Evolutionary conservation across 2,888 invertebrate species (phyloP), one percentile per base, ranked within the genome.

Genomic region (Tenthredo scrophulariae): DNA sequence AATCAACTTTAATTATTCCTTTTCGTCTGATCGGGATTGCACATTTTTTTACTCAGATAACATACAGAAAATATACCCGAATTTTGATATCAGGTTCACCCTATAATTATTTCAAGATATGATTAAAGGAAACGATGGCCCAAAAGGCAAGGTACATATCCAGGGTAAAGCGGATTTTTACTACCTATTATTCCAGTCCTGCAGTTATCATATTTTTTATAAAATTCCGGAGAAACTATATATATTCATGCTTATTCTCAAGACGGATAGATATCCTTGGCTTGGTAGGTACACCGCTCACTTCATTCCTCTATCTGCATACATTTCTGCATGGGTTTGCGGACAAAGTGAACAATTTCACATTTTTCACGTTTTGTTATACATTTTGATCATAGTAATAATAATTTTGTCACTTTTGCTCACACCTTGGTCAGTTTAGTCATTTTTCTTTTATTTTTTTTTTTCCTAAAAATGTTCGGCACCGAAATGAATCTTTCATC

Each of bases 1-100:
- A 26, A 74, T 26, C n/a, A n/a, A n/a, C 40, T 74, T 74, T 74
- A 29, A 74, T 40, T 74, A 74, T 74, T 74, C 72, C 22, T 37
- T 29, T 70, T 70, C 6, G 33, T 70, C 26, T 13, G 15, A 15
- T 33, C 70, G 9, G 10, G 72, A 43, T 74, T 43, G 22, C n/a
- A 43, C 22, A 37, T 37, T 29, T 54, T 29, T 18, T 54, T 29
- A 10, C 1, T 9, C 15, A 18, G 33, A n/a, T n/a, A n/a, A n/a
- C n/a, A 54, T 7, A n/a, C 18, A n/a, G 54, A 13, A 13, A 22
- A 26, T 13, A 26, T 26, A 62, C 26, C 26, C 26, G 13, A 18
- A 62, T 62, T 54, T 62, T 26, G 10, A 62, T 26, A 62, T 13
- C 26, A 22, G 62, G 10, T 62, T 26, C 62, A 62, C 22, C 26